Conservation (phyloP, 37 sponge, comb jelly and placozoan genomes). For the Tethya wilhelma region DNA sequence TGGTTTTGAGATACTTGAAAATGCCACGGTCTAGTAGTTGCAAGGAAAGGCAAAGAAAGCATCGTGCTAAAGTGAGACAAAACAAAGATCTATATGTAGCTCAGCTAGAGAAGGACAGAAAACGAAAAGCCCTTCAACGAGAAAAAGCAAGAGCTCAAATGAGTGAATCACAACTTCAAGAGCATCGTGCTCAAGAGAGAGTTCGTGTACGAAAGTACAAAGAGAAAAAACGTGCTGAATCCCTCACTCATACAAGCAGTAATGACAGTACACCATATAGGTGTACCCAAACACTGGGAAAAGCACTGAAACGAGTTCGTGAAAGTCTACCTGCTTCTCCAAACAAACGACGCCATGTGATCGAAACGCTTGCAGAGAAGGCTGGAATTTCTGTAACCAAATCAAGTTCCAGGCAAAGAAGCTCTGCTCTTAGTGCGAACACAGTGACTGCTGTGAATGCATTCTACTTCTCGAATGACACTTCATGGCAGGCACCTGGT, state of each 20-base stretch:
- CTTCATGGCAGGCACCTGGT: conserved; percentile 42
- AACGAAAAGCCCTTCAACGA: conserved; percentile 13
- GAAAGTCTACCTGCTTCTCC: conserved; percentile 6
- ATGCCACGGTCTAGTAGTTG: neutral
- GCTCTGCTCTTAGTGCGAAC: conserved; percentile 1
- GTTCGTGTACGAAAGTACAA: neutral
- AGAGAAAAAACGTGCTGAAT: neutral
- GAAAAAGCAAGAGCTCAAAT: neutral
- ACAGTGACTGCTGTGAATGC: neutral
- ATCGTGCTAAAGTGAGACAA: neutral
- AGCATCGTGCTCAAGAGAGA: conserved; percentile 13
- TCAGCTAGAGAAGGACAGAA: conserved; percentile 25
- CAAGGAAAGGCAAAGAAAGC: conserved; percentile 20
- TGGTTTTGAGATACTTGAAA: too few relatives aligned
- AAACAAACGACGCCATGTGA: neutral
- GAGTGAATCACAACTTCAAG: conserved; percentile 15
- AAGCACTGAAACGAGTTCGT: conserved; percentile 4
- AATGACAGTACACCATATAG: conserved; percentile 13
- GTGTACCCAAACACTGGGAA: conserved; percentile 1
- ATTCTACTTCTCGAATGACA: conserved; percentile 33
- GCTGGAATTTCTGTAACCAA: neutral
- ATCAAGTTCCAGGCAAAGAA: neutral
- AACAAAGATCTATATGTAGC: conserved; percentile 28
- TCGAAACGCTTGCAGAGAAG: neutral
- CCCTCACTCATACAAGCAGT: neutral